Conservation (phyloP, 1,140 invertebrate species). For the Scaptomyza montana region DNA sequence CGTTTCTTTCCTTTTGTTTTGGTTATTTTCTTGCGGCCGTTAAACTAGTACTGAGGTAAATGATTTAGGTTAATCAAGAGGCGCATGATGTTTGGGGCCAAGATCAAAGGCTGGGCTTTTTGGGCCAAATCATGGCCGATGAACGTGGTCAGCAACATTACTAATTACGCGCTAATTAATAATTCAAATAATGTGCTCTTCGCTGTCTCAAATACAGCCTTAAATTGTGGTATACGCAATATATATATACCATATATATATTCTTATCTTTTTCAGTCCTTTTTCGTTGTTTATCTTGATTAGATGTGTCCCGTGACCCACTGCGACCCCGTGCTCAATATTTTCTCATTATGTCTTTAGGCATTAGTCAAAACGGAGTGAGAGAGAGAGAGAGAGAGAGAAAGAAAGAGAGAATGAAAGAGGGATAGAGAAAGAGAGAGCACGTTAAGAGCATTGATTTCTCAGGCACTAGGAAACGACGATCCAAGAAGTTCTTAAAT, state of each 20-base stretch:
- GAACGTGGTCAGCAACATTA: constrained; percentile 66
- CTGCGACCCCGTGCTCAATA: constrained; percentile 44
- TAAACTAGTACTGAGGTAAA: constrained; percentile 69
- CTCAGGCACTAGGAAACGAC: constrained; percentile 4
- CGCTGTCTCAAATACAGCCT: constrained; percentile 35
- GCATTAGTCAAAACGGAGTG: constrained; percentile 40
- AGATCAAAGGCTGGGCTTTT: constrained; percentile 66
- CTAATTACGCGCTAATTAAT: constrained; percentile 81
- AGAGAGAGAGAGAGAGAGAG: constrained; percentile 24
- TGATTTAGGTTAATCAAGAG: constrained; percentile 77
- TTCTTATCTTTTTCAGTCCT: constrained; percentile 5
- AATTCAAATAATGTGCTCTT: constrained; percentile 77
- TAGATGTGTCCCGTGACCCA: constrained; percentile 23
- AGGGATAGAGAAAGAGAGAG: constrained; percentile 21
- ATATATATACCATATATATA: constrained; percentile 4
- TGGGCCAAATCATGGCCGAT: constrained; percentile 69
- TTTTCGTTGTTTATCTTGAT: constrained; percentile 57
- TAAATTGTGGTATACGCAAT: constrained; percentile 31
- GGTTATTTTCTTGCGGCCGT: constrained; percentile 24
- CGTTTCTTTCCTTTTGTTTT: background rate
- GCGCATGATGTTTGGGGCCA: constrained; percentile 53
- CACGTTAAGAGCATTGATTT: constrained; percentile 63
- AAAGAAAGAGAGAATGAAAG: constrained; percentile 22
- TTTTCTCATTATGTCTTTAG: constrained; percentile 57
- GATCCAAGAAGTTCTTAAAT: constrained; percentile 44